Base-by-base conservation (phyloP, 1,140 invertebrate genomes). In the Drosophila pruinosa region DNA sequence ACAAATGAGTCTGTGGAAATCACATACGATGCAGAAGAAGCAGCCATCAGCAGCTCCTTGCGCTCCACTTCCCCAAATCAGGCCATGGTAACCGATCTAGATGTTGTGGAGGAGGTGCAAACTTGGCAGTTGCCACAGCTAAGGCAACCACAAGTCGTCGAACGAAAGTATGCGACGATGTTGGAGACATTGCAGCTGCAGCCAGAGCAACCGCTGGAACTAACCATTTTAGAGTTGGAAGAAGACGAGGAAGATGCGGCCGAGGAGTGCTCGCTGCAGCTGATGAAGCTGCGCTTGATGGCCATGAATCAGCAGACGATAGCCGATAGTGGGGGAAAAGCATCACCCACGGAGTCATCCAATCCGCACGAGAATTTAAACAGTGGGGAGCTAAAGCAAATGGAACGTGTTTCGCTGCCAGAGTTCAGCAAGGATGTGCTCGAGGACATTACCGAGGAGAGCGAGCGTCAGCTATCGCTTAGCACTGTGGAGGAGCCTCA, bases 391-490 rank as follows among this genome's bases (percentile, higher is more conserved):
- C 22, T 79, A 0, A 91, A 91, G 19, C 80, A 73, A 72, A 90
- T 91, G 90, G 90, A 91, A 58, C 71, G 86, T 4, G 68, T 91
- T 0, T 75, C 90, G 0, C 31, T 83, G 3, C 63, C 62, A 0
- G 89, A 91, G 17, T 91, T 86, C 15, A 75, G 75, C 14, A 91
- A 91, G 28, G 90, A 91, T 52, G 75, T 82, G 4, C 71, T 91
- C 0, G 90, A 91, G 47, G 90, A 91, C 43, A 91, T 91, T 1
- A 91, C 90, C 0, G 90, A 91, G 39, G 90, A 91, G 43, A 90
- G 89, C 38, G 89, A 90, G 31, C 78, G 89, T 1, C 41, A 78
- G 14, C 64, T 90, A 0, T 90, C 89, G 12, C 28, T 88, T 19
- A 82, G 78, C 19, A 89, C 83, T 4, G 75, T 75, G 1, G 89